These are phyloP conservation scores for Coreoperca whiteheadi DNA, from an alignment of 2,113 vertebrate genomes.

Conservation along the genomic window DNA sequence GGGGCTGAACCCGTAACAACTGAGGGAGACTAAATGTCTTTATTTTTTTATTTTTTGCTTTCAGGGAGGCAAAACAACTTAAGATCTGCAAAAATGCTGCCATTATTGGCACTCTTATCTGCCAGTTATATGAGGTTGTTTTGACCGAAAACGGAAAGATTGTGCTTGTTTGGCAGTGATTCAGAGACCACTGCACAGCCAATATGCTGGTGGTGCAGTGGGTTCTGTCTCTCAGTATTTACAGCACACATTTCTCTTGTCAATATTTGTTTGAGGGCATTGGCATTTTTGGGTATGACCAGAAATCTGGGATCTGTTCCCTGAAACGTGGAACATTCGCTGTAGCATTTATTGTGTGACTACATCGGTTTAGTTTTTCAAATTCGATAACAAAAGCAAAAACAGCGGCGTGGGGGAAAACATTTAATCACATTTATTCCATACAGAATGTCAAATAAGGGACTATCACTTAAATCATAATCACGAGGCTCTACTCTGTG, in stretches of 20 bases:
- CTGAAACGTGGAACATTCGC: neutral
- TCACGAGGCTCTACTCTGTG: neutral
- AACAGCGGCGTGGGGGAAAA: neutral
- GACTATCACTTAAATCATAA: neutral
- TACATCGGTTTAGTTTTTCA: no score
- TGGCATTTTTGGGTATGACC: neutral
- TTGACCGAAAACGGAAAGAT: constrained; percentile 28
- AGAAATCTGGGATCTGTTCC: neutral
- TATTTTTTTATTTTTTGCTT: neutral
- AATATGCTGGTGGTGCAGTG: constrained; percentile 54
- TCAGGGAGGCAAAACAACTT: constrained; percentile 18
- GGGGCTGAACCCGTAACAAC: constrained; percentile 13
- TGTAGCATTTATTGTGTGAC: neutral
- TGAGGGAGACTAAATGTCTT: neutral
- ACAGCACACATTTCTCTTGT: constrained; percentile 21
- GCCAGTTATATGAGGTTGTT: constrained; percentile 21
- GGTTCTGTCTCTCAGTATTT: constrained; percentile 11
- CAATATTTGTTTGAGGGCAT: neutral
- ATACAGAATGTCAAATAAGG: neutral
- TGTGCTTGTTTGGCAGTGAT: constrained; percentile 43
- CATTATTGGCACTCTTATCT: neutral
- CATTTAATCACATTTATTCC: neutral
- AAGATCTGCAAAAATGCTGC: constrained; percentile 7
- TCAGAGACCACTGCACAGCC: constrained; percentile 47
- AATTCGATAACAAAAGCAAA: neutral